These are phyloP conservation scores for Sebastiscus albofasciatus DNA, from an alignment of 2,797 vertebrate genomes.

Conservation along the genomic window DNA sequence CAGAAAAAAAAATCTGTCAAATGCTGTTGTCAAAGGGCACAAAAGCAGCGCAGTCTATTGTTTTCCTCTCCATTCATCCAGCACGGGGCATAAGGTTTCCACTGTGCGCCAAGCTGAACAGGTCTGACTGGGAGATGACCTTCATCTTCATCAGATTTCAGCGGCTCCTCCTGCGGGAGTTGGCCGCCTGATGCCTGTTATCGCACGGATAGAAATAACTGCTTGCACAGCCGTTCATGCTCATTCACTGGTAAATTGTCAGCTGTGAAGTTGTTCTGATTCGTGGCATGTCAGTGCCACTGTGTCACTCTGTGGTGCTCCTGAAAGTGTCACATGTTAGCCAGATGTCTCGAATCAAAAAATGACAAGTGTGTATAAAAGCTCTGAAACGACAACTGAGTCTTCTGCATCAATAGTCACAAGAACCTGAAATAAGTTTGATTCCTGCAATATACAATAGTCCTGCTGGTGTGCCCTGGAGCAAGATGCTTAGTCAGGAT, in stretches of 20 bases:
- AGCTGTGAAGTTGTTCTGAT: neutral
- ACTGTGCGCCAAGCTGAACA: constrained; percentile 44
- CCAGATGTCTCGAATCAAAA: neutral
- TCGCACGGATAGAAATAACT: constrained; percentile 5
- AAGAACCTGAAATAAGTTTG: neutral
- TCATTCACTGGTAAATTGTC: neutral
- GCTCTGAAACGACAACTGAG: neutral
- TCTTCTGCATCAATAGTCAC: neutral
- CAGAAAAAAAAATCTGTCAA: neutral
- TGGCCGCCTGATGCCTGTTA: constrained; percentile 24
- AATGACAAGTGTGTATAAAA: neutral
- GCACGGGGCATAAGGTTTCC: constrained; percentile 26
- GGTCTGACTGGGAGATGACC: constrained; percentile 60
- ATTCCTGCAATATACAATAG: neutral
- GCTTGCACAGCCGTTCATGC: constrained; percentile 7
- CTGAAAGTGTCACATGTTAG: neutral
- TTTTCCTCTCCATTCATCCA: constrained; percentile 34
- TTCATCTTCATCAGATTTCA: constrained; percentile 59
- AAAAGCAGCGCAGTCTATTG: constrained; percentile 25
- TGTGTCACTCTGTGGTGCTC: neutral
- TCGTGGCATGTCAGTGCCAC: neutral
- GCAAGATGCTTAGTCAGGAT: neutral
- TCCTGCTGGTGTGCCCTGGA: neutral
- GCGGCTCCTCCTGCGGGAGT: constrained; percentile 45
- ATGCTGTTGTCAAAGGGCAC: constrained; percentile 6